Conservation (phyloP, 2,113 vertebrate species). For the Panthera tigris region DNA sequence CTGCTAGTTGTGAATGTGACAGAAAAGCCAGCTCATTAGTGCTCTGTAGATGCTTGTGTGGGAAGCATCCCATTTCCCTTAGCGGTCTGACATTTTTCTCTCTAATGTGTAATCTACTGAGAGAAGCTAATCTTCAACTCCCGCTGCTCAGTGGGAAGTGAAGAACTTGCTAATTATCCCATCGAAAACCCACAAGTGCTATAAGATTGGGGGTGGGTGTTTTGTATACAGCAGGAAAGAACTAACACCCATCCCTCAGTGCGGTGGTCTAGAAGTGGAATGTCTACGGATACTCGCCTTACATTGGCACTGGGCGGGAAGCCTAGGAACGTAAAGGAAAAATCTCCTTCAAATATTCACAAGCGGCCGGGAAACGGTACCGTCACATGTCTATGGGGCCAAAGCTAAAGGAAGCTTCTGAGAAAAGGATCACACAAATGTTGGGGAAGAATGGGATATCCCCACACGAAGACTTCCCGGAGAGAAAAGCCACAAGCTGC, state of each 20-base stretch:
- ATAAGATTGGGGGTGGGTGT: conserved; percentile 42
- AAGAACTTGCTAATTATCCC: conserved; percentile 78
- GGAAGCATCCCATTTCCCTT: conserved; percentile 75
- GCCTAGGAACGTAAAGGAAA: not conserved
- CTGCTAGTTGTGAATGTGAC: conserved; percentile 68
- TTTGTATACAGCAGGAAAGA: conserved; percentile 10
- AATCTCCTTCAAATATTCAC: not conserved
- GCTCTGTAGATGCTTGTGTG: conserved; percentile 65
- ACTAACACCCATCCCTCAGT: not conserved
- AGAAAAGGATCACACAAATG: not conserved
- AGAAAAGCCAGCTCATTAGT: conserved; percentile 81
- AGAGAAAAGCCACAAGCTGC: conserved; percentile 12
- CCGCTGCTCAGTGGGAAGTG: conserved; percentile 58
- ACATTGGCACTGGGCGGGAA: not conserved
- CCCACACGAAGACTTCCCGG: not conserved
- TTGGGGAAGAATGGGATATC: not conserved
- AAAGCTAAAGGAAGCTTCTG: not conserved
- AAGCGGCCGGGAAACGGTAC: not conserved
- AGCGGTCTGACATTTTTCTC: conserved; percentile 81
- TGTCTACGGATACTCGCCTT: not conserved
- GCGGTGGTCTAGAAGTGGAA: not conserved
- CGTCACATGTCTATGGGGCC: not conserved
- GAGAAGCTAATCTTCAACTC: conserved; percentile 76
- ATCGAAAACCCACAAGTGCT: conserved; percentile 36
- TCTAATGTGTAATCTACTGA: conserved; percentile 78